Evolutionary conservation across 2,797 vertebrate genomes (phyloP).

Genomic region (Ataeniobius toweri): DNA sequence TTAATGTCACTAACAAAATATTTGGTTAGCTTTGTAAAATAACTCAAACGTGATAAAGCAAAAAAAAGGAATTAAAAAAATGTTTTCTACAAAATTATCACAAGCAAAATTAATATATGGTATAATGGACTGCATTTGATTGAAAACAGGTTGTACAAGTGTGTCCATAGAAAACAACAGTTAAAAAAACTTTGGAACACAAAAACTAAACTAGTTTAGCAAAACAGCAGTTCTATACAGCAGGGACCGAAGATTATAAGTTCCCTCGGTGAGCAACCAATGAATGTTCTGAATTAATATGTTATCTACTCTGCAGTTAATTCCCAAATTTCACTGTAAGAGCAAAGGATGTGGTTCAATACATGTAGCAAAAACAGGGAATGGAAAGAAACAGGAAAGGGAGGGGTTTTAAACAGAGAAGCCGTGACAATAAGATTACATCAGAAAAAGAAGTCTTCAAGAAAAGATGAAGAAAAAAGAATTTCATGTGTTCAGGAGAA

Average conservation of each 20-base stretch:
- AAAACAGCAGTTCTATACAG: not conserved
- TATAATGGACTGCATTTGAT: not conserved
- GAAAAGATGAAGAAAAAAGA: slow-evolving; percentile 1
- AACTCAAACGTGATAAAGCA: not conserved
- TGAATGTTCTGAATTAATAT: not conserved
- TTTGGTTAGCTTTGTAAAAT: not conserved
- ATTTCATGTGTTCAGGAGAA: slow-evolving; percentile 1
- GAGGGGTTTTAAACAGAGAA: not conserved
- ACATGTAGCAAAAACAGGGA: not conserved
- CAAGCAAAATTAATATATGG: too few species aligned
- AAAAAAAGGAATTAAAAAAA: not conserved
- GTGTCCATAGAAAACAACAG: not conserved
- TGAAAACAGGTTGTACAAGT: not conserved
- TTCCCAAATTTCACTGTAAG: not conserved
- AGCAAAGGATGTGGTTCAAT: not conserved
- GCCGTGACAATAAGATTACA: not conserved
- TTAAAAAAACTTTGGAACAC: not conserved
- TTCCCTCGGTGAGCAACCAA: not conserved
- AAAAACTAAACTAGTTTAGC: not conserved
- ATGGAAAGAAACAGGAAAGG: too few species aligned
- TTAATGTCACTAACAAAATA: not conserved
- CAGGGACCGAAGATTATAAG: not conserved
- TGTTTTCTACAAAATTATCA: not conserved
- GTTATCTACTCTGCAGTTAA: not conserved
- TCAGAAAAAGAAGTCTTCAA: not conserved